A percentile compares a stretch with the other conserved stretches of the same genome.
Evolutionary conservation across 2,797 vertebrate genomes (phyloP).

Genomic region (Todus mexicanus): DNA sequence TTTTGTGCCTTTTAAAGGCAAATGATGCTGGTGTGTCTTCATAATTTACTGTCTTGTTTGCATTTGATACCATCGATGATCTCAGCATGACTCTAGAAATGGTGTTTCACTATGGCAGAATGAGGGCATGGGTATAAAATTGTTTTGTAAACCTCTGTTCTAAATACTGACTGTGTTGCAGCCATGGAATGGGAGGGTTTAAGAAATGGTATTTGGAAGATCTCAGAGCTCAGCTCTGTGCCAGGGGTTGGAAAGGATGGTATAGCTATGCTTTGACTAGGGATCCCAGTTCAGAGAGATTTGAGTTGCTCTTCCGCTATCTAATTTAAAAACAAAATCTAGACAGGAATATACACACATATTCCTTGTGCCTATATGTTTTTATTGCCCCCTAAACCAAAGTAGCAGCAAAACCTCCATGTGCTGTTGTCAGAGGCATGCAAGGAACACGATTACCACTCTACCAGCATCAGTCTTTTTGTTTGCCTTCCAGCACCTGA

Average conservation of each 20-base stretch:
- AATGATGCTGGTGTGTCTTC: background rate
- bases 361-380: background rate
- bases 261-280: background rate
- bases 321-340: background rate
- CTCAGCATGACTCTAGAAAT: slow-evolving; percentile 22
- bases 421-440: background rate
- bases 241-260: background rate
- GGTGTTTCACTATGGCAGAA: background rate
- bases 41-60: slow-evolving; percentile 27
- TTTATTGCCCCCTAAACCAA: background rate
- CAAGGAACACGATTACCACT: background rate
- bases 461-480: background rate
- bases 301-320: background rate
- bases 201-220: background rate
- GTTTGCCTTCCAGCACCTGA: background rate
- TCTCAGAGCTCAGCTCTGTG: background rate
- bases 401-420: background rate
- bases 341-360: background rate
- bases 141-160: background rate
- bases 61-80: slow-evolving; percentile 15
- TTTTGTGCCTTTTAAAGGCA: slow-evolving; percentile 18
- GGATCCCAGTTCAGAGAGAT: background rate
- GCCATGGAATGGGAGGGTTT: background rate
- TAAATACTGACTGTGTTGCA: background rate
- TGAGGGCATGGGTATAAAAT: background rate